phyloP scores from a whole-genome alignment of 2,888 invertebrate species.

The Diloba caeruleocephala region DNA sequence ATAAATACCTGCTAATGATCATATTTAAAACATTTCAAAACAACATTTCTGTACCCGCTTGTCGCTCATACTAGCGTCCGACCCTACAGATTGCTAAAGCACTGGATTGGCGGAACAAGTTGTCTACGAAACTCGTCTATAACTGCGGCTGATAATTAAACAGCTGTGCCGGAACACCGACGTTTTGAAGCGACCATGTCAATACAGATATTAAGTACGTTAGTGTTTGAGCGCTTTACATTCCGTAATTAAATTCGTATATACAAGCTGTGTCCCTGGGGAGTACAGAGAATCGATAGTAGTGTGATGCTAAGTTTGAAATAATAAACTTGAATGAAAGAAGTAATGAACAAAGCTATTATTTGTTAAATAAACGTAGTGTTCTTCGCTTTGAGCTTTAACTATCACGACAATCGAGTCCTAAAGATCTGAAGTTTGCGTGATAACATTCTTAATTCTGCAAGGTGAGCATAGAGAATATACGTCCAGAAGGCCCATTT shows the following conservation, averaged over 20 bases:
- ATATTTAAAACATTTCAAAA: too few relatives aligned
- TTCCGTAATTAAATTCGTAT: constrained; percentile 52
- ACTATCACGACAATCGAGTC: too few relatives aligned
- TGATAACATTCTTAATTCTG: too few relatives aligned
- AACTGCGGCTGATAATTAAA: constrained; percentile 80
- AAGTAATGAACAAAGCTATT: too few relatives aligned
- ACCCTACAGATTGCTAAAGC: constrained; percentile 44
- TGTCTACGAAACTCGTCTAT: constrained; percentile 77
- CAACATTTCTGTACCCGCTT: neutral
- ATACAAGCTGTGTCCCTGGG: constrained; percentile 31
- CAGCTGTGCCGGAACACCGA: constrained; percentile 74
- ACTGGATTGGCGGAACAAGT: constrained; percentile 69
- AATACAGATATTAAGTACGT: constrained; percentile 56
- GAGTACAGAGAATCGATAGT: constrained; percentile 9
- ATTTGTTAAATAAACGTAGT: too few relatives aligned
- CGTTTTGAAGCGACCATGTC: constrained; percentile 60
- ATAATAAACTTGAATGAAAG: neutral
- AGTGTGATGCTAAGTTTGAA: neutral
- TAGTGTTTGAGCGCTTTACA: constrained; percentile 45
- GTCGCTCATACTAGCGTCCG: constrained; percentile 49
- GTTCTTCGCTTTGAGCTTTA: too few relatives aligned
- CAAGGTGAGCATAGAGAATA: too few relatives aligned
- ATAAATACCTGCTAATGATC: too few relatives aligned
- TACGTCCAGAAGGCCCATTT: too few relatives aligned
- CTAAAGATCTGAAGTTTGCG: too few relatives aligned